Conservation (phyloP, 2,888 invertebrate species). For the Platycheirus albimanus region DNA sequence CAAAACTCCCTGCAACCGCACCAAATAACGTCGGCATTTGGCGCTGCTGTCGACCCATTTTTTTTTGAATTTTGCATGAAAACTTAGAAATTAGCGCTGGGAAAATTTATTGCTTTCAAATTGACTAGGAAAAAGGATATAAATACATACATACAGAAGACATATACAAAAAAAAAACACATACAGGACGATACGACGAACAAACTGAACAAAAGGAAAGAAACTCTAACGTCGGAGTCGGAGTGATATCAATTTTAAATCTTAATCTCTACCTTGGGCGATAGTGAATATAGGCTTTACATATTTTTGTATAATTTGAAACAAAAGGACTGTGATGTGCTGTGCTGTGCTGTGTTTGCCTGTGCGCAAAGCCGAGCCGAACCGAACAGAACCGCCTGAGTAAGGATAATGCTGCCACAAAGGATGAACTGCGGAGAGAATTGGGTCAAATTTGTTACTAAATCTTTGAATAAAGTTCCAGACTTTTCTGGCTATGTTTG, state of each 20-base stretch:
- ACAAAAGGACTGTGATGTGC: conserved; percentile 2
- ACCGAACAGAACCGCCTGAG: no score
- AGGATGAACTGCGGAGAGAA: conserved; percentile 6
- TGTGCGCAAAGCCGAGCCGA: neutral
- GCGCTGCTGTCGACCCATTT: conserved; percentile 44
- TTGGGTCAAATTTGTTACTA: conserved; percentile 50
- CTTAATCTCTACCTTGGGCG: conserved; percentile 65
- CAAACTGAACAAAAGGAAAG: neutral
- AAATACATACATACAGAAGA: conserved; percentile 7
- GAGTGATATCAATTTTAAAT: conserved; percentile 69
- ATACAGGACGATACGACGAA: no score
- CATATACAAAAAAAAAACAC: no score
- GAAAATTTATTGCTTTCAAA: conserved; percentile 72
- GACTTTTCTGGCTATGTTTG: neutral
- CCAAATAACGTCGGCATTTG: neutral
- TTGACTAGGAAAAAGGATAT: conserved; percentile 58
- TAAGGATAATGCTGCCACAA: conserved; percentile 19
- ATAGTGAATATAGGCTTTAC: conserved; percentile 67
- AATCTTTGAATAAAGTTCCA: conserved; percentile 14
- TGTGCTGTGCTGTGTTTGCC: no score
- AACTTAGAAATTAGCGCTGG: conserved; percentile 72
- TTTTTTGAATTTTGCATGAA: conserved; percentile 45
- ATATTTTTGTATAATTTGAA: conserved; percentile 61
- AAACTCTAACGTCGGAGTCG: conserved; percentile 24
- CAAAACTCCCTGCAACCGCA: conserved; percentile 24